These are phyloP conservation scores for Tetrao urogallus DNA, from an alignment of 2,113 vertebrate species.

Conservation along the genomic window DNA sequence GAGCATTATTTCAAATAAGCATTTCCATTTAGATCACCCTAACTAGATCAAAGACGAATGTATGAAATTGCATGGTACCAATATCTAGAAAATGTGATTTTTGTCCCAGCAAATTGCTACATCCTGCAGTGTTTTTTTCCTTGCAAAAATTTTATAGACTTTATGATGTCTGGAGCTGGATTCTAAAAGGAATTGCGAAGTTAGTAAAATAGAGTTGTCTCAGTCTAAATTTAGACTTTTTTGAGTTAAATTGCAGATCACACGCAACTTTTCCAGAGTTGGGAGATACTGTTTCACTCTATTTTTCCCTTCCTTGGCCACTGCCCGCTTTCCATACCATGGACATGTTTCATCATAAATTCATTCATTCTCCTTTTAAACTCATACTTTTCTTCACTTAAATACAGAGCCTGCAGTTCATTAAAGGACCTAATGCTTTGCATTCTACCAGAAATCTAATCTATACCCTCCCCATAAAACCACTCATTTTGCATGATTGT, in stretches of 20 bases:
- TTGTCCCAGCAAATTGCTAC: neutral
- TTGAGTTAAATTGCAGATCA: neutral
- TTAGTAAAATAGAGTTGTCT: neutral
- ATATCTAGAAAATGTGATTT: neutral
- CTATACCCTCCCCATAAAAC: neutral
- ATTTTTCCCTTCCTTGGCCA: neutral
- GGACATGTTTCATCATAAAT: neutral
- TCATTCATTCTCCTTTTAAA: neutral
- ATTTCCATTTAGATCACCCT: neutral
- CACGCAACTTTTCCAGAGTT: neutral
- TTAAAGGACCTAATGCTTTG: neutral
- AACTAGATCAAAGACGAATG: neutral
- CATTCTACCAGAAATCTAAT: neutral
- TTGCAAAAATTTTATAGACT: neutral
- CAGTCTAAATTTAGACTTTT: neutral
- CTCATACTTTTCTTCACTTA: neutral
- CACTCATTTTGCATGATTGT: neutral
- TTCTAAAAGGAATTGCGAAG: neutral
- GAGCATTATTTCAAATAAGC: neutral
- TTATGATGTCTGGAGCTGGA: neutral
- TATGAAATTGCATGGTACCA: neutral
- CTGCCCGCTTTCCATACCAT: neutral
- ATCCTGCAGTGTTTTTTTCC: neutral
- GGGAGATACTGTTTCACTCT: neutral
- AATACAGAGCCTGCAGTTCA: neutral